Evolutionary conservation across 2,888 invertebrate species (phyloP).

Genomic region (Cephus pygmeus): DNA sequence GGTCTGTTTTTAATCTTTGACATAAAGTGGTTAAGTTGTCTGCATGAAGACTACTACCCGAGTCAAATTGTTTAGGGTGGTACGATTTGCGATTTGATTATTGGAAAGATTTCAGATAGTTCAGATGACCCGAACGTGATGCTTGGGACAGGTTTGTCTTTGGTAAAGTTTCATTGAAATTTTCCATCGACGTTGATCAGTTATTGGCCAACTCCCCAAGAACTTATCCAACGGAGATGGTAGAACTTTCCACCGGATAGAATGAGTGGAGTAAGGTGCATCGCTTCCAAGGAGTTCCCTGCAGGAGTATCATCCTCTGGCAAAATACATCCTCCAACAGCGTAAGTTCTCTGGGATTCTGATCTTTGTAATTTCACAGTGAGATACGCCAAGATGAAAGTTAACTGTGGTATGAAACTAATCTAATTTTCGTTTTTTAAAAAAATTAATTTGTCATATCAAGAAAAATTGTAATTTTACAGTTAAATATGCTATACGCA

Average conservation of each 20-base stretch:
- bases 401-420: neutral
- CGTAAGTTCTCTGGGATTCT: slow-evolving; percentile 8
- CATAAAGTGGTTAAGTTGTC: neutral
- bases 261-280: neutral
- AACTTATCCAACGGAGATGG: slow-evolving; percentile 9
- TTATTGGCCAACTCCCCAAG: slow-evolving; percentile 5
- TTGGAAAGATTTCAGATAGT: neutral
- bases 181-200: slow-evolving; percentile 6
- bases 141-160: neutral
- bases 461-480: neutral
- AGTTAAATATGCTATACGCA: neutral
- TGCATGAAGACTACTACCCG: neutral
- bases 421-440: neutral
- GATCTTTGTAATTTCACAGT: slow-evolving; percentile 22
- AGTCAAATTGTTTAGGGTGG: neutral
- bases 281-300: neutral
- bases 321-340: neutral
- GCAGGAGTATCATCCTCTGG: neutral
- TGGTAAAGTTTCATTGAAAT: slow-evolving; percentile 4
- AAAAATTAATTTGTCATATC: neutral
- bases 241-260: slow-evolving; percentile 13
- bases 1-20: neutral
- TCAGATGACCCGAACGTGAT: neutral
- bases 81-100: neutral
- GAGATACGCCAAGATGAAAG: slow-evolving; percentile 14